Percentiles rank a stretch among this genome's conserved stretches.
Evolutionary conservation across 92 coral and sea anemone genomes (phyloP).

Genomic region (Porites evermanni): DNA sequence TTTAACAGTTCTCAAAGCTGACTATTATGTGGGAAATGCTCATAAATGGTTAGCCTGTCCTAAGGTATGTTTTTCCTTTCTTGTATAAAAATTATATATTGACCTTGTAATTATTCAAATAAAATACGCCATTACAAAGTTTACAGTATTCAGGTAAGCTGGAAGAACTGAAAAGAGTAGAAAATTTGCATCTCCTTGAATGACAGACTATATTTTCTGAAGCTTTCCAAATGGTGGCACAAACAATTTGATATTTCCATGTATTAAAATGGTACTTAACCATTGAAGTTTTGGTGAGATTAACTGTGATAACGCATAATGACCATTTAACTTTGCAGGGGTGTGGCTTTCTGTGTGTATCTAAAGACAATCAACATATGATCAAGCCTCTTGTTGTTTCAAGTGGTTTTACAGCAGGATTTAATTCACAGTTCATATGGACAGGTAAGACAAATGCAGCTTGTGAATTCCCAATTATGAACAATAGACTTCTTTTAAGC

Average conservation of each 20-base stretch:
- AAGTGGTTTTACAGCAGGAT: constrained; percentile 74
- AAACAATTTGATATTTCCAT: too few species aligned
- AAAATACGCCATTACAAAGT: too few species aligned
- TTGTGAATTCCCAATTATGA: not conserved
- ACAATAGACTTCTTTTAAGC: too few species aligned
- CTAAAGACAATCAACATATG: constrained; percentile 55
- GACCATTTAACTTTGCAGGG: constrained; percentile 38
- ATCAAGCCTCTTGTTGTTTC: constrained; percentile 68
- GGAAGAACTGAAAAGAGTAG: too few species aligned
- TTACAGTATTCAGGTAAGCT: too few species aligned
- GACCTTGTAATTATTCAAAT: not conserved
- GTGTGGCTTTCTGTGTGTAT: constrained; percentile 67
- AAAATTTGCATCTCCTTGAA: too few species aligned
- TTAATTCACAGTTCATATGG: constrained; percentile 66
- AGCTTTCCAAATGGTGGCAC: too few species aligned
- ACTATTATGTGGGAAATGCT: constrained; percentile 72
- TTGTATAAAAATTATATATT: not conserved
- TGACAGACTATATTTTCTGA: too few species aligned
- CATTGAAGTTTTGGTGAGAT: too few species aligned
- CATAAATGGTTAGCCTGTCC: constrained; percentile 76
- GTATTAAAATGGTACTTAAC: too few species aligned
- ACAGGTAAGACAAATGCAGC: constrained; percentile 42
- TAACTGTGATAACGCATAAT: too few species aligned
- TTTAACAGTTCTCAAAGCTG: constrained; percentile 48
- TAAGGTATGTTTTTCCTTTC: constrained; percentile 33